Conservation (phyloP, 2,113 vertebrate genomes). For the Toxostoma redivivum region DNA sequence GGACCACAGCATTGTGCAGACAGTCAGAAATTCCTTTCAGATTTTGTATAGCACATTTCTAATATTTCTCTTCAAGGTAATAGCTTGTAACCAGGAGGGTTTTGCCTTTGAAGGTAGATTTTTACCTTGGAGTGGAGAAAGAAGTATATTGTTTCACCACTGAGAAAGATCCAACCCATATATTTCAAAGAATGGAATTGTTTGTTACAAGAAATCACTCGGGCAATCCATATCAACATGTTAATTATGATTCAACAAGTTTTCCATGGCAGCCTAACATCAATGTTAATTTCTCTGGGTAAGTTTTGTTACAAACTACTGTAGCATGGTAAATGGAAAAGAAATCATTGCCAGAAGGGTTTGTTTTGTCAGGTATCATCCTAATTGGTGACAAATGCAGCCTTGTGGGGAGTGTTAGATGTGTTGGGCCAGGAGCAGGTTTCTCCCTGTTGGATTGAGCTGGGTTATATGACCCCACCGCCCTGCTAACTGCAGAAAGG, state of each 20-base stretch:
- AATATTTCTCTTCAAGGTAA: not conserved
- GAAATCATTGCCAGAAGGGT: not conserved
- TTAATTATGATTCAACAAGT: not conserved
- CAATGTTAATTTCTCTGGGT: not conserved
- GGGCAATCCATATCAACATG: fast-evolving
- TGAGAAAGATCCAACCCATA: not conserved
- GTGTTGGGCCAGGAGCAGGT: fast-evolving
- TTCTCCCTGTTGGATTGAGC: not conserved
- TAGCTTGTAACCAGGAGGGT: not conserved
- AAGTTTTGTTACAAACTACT: not conserved
- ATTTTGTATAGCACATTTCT: not conserved
- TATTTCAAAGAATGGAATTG: not conserved
- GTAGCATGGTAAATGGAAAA: not conserved
- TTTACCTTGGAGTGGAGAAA: not conserved
- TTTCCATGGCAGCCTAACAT: not conserved
- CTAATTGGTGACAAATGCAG: not conserved
- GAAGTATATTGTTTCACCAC: not conserved
- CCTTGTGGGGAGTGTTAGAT: fast-evolving
- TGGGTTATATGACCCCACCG: fast-evolving
- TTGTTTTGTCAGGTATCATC: not conserved
- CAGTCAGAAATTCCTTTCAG: not conserved
- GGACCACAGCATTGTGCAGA: not conserved
- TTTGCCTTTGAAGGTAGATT: not conserved
- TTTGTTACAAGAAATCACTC: not conserved
- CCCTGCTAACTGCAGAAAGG: not conserved